Conservation (phyloP, 1,140 invertebrate genomes). For the Plectrocnemia conspersa region DNA sequence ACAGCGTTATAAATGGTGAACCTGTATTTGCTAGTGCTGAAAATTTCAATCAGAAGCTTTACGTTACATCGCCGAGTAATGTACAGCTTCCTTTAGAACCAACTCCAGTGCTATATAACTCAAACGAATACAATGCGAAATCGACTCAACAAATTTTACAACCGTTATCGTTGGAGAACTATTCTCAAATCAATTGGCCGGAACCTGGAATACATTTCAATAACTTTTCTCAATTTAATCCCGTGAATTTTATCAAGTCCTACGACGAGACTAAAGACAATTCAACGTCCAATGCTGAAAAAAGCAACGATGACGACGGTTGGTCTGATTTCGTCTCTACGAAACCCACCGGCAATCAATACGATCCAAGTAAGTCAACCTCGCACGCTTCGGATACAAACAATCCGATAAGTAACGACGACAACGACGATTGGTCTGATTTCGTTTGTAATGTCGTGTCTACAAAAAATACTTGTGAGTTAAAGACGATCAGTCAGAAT, state of each 20-base stretch:
- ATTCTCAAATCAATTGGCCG: conserved; percentile 60
- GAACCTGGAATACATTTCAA: conserved; percentile 61
- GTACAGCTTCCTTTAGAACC: conserved; percentile 23
- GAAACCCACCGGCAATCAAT: conserved; percentile 38
- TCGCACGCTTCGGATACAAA: conserved; percentile 8
- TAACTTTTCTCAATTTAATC: conserved; percentile 56
- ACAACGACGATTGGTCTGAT: conserved; percentile 37
- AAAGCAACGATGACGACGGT: conserved; percentile 51
- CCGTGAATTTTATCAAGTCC: conserved; percentile 46
- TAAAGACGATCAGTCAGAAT: conserved; percentile 35
- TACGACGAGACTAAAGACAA: conserved; percentile 40
- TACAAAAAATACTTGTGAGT: conserved; percentile 24
- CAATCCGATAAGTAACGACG: conserved; percentile 18
- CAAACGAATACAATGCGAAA: conserved; percentile 30
- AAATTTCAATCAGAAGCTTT: too few species aligned
- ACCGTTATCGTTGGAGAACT: conserved; percentile 48
- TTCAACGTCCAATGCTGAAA: conserved; percentile 38
- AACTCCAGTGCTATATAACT: background rate
- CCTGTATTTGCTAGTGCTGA: too few species aligned
- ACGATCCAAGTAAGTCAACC: background rate
- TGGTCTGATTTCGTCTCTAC: conserved; percentile 59
- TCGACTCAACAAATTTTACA: conserved; percentile 48
- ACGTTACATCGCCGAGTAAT: too few species aligned
- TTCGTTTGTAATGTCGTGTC: conserved; percentile 30
- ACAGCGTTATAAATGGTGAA: too few species aligned